These are phyloP conservation scores for Melozone crissalis DNA, from an alignment of 2,113 vertebrate genomes.

Conservation along the genomic window DNA sequence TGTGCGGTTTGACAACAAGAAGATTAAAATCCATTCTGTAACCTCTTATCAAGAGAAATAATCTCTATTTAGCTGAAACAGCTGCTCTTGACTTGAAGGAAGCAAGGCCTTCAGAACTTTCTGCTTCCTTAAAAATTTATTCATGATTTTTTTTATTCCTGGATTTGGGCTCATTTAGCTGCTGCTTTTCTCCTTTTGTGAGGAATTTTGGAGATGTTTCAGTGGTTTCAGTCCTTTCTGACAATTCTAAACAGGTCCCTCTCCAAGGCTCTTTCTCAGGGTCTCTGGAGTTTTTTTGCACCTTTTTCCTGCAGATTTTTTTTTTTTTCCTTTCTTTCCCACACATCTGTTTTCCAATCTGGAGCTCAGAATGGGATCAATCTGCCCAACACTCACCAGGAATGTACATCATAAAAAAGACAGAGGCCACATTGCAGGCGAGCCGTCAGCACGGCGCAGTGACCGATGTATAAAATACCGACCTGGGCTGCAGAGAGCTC, in stretches of 20 bases:
- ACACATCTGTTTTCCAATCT: slow-evolving; percentile 59
- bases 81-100: background rate
- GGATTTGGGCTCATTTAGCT: background rate
- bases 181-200: no score
- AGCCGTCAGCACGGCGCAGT: slow-evolving; percentile 43
- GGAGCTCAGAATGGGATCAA: slow-evolving; percentile 59
- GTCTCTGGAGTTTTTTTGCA: background rate
- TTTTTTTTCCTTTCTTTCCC: background rate
- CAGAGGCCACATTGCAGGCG: slow-evolving; percentile 58
- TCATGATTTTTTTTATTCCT: background rate
- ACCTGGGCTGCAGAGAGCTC: background rate
- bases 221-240: background rate
- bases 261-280: background rate
- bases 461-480: background rate
- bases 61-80: background rate
- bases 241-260: background rate
- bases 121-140: background rate
- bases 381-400: slow-evolving; percentile 63
- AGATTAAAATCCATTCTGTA: background rate
- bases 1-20: background rate
- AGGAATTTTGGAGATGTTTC: background rate
- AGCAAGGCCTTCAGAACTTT: background rate
- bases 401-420: slow-evolving; percentile 64
- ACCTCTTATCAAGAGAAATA: background rate
- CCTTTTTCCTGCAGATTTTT: background rate